These are phyloP conservation scores for Axis porcinus DNA, from an alignment of 2,113 vertebrate species.

Conservation along the genomic window DNA sequence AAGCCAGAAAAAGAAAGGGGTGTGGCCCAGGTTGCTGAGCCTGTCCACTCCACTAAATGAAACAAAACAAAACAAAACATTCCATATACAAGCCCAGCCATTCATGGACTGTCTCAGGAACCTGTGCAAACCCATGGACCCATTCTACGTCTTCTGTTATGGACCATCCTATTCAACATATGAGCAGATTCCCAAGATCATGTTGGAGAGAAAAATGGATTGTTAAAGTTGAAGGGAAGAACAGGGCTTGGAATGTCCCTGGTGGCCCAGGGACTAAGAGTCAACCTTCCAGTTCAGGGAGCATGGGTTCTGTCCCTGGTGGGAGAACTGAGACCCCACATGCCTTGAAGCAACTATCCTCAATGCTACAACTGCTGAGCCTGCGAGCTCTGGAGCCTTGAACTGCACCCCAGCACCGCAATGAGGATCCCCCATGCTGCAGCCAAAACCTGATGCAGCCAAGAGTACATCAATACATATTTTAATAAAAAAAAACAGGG, in stretches of 20 bases:
- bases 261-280: background rate
- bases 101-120: background rate
- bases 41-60: background rate
- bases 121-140: background rate
- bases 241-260: background rate
- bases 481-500: background rate
- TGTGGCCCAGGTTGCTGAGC: background rate
- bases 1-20: background rate
- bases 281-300: background rate
- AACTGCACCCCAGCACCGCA: background rate
- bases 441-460: background rate
- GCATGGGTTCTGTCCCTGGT: fast-evolving
- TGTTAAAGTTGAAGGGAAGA: background rate
- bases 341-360: background rate
- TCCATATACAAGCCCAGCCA: no score
- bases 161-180: no score
- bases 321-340: background rate
- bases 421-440: background rate
- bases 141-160: background rate
- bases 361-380: background rate
- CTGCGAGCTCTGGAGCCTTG: fast-evolving
- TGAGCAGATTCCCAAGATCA: background rate
- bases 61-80: background rate
- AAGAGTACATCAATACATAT: background rate
- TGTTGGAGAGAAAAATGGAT: background rate